These are phyloP conservation scores for Atrina japonica DNA, from an alignment of 2,888 invertebrate genomes.

Conservation along the genomic window DNA sequence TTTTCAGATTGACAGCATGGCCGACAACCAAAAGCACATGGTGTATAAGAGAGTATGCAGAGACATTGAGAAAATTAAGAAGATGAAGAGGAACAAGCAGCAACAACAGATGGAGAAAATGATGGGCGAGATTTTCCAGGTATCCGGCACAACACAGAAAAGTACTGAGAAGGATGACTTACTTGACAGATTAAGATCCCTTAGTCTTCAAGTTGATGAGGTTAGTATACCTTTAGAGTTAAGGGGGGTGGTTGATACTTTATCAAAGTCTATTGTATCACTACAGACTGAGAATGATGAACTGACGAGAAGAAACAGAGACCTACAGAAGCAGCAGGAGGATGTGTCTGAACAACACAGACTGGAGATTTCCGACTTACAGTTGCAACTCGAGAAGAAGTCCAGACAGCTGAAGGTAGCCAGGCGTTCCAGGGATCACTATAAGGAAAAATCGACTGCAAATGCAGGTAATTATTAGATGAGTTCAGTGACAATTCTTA, in stretches of 20 bases:
- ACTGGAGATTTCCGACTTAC: not conserved
- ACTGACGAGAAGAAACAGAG: not conserved
- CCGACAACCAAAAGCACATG: too few relatives aligned
- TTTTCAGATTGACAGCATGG: conserved; percentile 1
- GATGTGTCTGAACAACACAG: not conserved
- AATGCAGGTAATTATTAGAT: not conserved
- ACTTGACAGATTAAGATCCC: not conserved
- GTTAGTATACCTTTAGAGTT: conserved; percentile 19
- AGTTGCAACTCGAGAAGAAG: conserved; percentile 2
- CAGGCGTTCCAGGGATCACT: conserved; percentile 20
- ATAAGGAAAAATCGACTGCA: not conserved
- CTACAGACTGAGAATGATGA: not conserved
- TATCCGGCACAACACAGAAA: not conserved
- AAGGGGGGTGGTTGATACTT: conserved; percentile 11
- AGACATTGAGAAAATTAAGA: not conserved
- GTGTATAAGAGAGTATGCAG: too few relatives aligned
- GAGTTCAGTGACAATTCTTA: not conserved
- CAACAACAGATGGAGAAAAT: not conserved
- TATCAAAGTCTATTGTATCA: conserved; percentile 3
- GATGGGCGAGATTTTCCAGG: not conserved
- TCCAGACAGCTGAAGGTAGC: not conserved
- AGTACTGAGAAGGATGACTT: too few relatives aligned
- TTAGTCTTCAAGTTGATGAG: conserved; percentile 4
- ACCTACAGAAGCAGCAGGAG: not conserved
- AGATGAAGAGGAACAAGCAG: not conserved